A percentile compares a stretch with the other conserved stretches of the same genome.
phyloP scores from a whole-genome alignment of 2,113 vertebrate genomes.

The Uropsilus gracilis region DNA sequence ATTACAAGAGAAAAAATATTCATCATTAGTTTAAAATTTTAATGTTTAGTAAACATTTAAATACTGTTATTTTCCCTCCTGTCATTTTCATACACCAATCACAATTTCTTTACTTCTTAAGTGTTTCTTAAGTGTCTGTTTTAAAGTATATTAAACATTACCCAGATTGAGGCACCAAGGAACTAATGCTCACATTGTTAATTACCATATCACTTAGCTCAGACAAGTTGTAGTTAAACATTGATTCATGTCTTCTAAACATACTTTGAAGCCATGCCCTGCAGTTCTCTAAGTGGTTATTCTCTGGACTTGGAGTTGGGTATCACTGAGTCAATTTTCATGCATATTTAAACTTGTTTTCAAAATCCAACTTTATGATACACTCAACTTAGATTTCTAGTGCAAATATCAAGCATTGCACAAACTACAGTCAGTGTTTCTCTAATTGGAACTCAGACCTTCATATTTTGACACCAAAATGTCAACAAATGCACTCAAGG shows the following conservation, averaged over 20 bases:
- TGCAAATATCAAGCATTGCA: background rate
- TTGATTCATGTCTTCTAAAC: background rate
- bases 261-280: background rate
- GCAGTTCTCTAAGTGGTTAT: background rate
- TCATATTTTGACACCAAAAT: conserved; percentile 58
- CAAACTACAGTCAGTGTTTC: background rate
- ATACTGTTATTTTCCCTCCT: background rate
- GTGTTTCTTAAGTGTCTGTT: background rate
- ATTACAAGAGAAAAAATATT: background rate
- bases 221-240: background rate
- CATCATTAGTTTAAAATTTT: background rate
- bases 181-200: background rate
- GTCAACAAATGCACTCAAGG: conserved; percentile 55
- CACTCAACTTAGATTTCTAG: background rate
- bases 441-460: conserved; percentile 40
- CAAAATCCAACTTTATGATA: background rate
- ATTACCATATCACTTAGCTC: background rate
- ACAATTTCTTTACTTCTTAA: background rate
- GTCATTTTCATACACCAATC: background rate
- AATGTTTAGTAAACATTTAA: background rate
- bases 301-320: background rate
- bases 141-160: background rate
- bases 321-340: background rate
- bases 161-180: background rate
- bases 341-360: background rate